Percentiles rank a stretch among this genome's conserved stretches.
Conservation (phyloP, 2,113 vertebrate species). For the Bos javanicus region DNA sequence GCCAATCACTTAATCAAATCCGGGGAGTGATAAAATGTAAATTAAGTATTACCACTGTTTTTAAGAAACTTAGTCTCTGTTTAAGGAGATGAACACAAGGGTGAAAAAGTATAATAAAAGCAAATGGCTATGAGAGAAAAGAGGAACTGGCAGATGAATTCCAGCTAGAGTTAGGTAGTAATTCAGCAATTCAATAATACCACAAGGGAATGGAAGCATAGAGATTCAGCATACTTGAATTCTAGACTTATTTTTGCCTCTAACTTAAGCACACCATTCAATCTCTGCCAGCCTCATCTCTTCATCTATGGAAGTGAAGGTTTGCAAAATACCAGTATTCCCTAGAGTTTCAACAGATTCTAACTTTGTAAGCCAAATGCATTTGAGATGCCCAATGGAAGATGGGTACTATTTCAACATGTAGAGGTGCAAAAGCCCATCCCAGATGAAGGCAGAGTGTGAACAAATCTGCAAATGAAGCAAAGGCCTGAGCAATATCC, state of each 20-base stretch:
- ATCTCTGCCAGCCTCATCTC: not conserved
- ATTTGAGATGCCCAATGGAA: not conserved
- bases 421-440: not conserved
- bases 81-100: not conserved
- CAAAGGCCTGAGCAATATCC: not conserved
- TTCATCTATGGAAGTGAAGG: not conserved
- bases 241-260: not conserved
- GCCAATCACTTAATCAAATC: conserved; percentile 12
- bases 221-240: not conserved
- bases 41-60: not conserved
- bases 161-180: not conserved
- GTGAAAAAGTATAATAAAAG: not conserved
- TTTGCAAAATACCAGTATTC: not conserved
- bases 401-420: not conserved
- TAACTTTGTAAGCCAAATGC: not conserved
- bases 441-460: not conserved
- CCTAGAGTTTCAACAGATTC: not conserved
- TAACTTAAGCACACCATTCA: not conserved
- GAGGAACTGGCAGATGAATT: not conserved
- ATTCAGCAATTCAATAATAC: not conserved
- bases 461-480: not conserved
- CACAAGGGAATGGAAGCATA: not conserved
- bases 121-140: not conserved
- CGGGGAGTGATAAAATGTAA: not conserved
- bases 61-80: not conserved